Conservation (phyloP, 2,888 invertebrate genomes). For the Drosophila paramelanica region DNA sequence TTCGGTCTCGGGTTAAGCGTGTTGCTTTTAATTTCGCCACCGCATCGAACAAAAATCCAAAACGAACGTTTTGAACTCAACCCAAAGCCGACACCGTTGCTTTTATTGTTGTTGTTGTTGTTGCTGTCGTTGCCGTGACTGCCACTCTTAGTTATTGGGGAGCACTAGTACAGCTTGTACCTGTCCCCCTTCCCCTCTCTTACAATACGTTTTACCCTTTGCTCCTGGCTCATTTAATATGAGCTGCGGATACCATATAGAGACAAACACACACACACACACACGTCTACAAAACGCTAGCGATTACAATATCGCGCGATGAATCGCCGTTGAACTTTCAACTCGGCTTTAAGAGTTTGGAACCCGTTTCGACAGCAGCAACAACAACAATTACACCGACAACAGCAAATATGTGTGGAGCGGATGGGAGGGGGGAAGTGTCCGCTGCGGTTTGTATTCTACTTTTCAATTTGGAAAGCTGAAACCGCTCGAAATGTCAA, state of each 20-base stretch:
- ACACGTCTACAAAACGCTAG: conserved; percentile 17
- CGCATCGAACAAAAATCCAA: conserved; percentile 71
- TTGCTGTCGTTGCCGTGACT: conserved; percentile 62
- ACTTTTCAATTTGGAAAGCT: conserved; percentile 75
- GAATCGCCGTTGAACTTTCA: conserved; percentile 76
- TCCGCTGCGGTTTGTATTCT: conserved; percentile 53
- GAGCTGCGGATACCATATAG: conserved; percentile 55
- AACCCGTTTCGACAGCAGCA: conserved; percentile 45
- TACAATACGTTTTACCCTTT: conserved; percentile 20
- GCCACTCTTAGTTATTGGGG: conserved; percentile 36
- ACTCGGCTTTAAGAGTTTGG: conserved; percentile 49
- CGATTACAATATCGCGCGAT: conserved; percentile 76
- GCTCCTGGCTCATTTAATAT: conserved; percentile 57
- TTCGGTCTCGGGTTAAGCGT: conserved; percentile 59
- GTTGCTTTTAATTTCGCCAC: conserved; percentile 78
- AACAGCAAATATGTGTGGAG: conserved; percentile 10
- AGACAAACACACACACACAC: conserved; percentile 20
- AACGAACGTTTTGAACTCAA: conserved; percentile 65
- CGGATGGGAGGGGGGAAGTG: background rate
- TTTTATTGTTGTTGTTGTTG: background rate
- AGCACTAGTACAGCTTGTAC: conserved; percentile 41
- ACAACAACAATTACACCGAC: conserved; percentile 1
- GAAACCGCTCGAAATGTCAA: conserved; percentile 77
- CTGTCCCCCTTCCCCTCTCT: background rate
- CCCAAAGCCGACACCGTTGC: conserved; percentile 37